Conservation (phyloP, 2,113 vertebrate species). For the Dascyllus trimaculatus region DNA sequence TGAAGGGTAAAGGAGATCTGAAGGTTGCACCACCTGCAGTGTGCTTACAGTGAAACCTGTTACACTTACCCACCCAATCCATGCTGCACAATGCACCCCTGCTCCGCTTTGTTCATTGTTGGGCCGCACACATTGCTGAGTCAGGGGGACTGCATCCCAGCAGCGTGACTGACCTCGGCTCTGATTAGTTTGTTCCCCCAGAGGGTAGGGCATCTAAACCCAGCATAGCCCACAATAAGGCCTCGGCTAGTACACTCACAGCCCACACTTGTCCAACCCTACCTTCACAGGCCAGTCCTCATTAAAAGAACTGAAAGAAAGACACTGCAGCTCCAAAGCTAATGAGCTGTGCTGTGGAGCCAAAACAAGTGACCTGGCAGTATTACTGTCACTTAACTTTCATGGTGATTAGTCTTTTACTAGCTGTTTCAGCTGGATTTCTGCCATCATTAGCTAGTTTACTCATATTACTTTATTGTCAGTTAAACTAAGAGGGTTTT, state of each 20-base stretch:
- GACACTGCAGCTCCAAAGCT: conserved; percentile 24
- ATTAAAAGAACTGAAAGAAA: not conserved
- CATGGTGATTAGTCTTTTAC: conserved; percentile 36
- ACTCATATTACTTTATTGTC: conserved; percentile 11
- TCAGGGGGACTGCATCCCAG: conserved; percentile 54
- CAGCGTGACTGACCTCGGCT: conserved; percentile 46
- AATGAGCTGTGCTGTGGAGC: conserved; percentile 30
- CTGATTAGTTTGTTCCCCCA: conserved; percentile 56
- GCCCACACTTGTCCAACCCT: not conserved
- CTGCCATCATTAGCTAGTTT: conserved; percentile 25
- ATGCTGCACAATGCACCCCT: conserved; percentile 42
- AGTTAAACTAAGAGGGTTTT: conserved; percentile 3
- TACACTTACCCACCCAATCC: not conserved
- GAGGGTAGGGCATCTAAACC: conserved; percentile 34
- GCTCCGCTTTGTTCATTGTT: conserved; percentile 41
- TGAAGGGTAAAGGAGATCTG: not conserved
- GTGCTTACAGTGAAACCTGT: not conserved
- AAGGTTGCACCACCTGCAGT: not conserved
- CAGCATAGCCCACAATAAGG: conserved; percentile 19
- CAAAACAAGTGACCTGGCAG: conserved; percentile 33
- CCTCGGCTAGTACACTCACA: conserved; percentile 10
- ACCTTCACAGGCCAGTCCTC: not conserved
- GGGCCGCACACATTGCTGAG: conserved; percentile 49
- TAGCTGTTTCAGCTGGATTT: conserved; percentile 8
- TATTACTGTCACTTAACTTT: conserved; percentile 26